Percentiles rank a stretch among this genome's conserved stretches.
Evolutionary conservation across 1,140 invertebrate species (phyloP).

Genomic region (Reticulitermes speratus): DNA sequence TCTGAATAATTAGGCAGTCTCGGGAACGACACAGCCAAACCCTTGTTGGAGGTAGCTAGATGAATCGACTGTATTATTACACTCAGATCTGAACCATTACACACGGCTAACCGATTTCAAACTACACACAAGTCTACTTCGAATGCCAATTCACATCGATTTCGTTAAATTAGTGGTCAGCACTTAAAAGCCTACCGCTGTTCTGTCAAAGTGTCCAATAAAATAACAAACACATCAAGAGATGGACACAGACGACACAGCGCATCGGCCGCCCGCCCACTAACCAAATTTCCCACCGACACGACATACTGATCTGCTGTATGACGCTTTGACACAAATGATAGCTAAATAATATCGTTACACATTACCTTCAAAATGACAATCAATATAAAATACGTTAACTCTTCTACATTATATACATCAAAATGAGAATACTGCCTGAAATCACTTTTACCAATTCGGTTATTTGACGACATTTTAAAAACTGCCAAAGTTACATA

Average conservation of each 20-base stretch:
- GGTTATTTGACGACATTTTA: too few species aligned
- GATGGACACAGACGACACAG: neutral
- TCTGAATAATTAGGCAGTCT: neutral
- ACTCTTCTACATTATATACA: neutral
- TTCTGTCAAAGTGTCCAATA: neutral
- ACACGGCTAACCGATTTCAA: constrained; percentile 13
- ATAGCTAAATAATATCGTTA: constrained; percentile 11
- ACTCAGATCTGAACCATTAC: neutral
- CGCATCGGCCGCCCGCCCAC: neutral
- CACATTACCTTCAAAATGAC: neutral
- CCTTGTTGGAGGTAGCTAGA: neutral
- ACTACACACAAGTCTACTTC: constrained; percentile 8
- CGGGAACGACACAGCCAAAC: neutral
- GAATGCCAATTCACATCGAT: neutral
- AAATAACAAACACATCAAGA: neutral
- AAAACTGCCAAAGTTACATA: too few species aligned
- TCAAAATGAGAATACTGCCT: neutral
- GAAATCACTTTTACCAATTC: too few species aligned
- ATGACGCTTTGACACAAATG: neutral
- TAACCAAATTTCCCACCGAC: constrained; percentile 7
- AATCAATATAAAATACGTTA: neutral
- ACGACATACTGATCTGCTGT: neutral
- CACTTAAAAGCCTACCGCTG: neutral
- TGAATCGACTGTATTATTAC: neutral
- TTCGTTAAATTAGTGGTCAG: constrained; percentile 8